Evolutionary conservation across 2,888 invertebrate species (phyloP).

Genomic region (Chrysolina haemoptera): DNA sequence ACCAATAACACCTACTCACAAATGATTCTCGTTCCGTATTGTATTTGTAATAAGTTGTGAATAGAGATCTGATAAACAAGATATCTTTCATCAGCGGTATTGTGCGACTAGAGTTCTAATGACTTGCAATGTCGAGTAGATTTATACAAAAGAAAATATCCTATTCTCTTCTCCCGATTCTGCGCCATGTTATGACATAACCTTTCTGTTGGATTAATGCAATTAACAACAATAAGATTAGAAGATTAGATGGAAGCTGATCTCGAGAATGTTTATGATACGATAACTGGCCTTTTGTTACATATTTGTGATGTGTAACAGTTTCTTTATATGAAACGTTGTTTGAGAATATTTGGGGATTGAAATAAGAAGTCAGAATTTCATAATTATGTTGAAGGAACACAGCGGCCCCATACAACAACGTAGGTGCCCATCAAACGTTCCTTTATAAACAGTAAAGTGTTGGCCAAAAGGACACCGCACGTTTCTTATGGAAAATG

Average conservation of each 20-base stretch:
- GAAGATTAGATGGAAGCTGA: constrained; percentile 14
- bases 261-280: background rate
- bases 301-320: background rate
- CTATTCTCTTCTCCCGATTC: constrained; percentile 43
- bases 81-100: constrained; percentile 63
- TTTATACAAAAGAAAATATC: constrained; percentile 53
- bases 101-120: constrained; percentile 53
- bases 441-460: no score
- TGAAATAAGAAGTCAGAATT: no score
- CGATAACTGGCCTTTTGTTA: background rate
- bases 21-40: constrained; percentile 43
- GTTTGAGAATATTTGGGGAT: background rate
- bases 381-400: no score
- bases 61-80: constrained; percentile 62
- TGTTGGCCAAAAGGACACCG: no score
- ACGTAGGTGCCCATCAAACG: no score
- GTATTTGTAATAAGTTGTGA: constrained; percentile 59
- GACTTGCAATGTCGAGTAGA: constrained; percentile 52
- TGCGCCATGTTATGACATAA: constrained; percentile 54
- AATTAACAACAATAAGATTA: constrained; percentile 24
- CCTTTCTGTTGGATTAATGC: constrained; percentile 33
- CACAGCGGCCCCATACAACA: no score
- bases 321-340: background rate
- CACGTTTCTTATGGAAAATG: no score
- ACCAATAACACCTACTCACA: constrained; percentile 44